Evolutionary conservation across 2,888 invertebrate genomes (phyloP).

Genomic region (Drosophila buzzatii): DNA sequence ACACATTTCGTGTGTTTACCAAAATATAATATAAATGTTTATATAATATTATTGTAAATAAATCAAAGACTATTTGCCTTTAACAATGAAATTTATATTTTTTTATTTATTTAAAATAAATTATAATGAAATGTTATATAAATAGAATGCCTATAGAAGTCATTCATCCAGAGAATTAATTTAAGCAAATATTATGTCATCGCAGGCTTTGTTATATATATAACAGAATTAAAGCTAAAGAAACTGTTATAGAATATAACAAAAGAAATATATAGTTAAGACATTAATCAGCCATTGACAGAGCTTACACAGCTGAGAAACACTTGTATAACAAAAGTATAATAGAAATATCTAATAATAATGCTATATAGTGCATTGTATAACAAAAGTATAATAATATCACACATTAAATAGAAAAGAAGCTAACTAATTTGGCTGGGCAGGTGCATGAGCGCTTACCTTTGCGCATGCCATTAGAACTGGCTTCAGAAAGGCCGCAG

Average conservation of each 20-base stretch:
- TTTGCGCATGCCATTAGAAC: constrained; percentile 36
- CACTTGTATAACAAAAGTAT: not conserved
- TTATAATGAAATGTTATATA: not conserved
- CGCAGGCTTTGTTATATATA: not conserved
- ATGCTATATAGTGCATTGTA: not conserved
- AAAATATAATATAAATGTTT: not conserved
- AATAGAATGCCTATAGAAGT: not conserved
- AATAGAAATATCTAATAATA: not conserved
- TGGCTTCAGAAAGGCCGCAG: constrained; percentile 24
- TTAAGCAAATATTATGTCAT: not conserved
- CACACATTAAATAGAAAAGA: too few species aligned
- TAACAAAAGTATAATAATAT: not conserved
- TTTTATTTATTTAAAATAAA: not conserved
- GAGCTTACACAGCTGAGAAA: not conserved
- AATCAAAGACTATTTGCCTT: not conserved
- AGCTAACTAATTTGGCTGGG: not conserved
- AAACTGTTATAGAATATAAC: not conserved
- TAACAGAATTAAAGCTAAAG: not conserved
- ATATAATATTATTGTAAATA: not conserved
- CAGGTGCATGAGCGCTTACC: constrained; percentile 3
- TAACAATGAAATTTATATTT: not conserved
- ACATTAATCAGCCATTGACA: not conserved
- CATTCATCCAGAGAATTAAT: not conserved
- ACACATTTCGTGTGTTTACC: not conserved
- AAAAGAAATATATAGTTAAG: not conserved